Evolutionary conservation across 2,888 invertebrate species (phyloP).

Genomic region (Pandemis cinnamomeana): DNA sequence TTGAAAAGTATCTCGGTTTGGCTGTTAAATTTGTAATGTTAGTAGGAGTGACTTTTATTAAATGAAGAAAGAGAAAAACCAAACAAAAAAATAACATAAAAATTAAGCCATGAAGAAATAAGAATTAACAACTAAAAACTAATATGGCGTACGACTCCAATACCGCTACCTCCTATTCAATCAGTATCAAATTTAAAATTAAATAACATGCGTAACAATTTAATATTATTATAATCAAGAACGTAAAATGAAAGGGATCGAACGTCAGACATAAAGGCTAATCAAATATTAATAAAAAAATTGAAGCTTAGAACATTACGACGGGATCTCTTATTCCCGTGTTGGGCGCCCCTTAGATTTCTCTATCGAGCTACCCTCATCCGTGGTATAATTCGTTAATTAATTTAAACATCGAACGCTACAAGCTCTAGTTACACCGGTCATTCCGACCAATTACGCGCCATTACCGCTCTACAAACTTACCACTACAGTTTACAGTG

Average conservation of each 20-base stretch:
- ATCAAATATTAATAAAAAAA: neutral
- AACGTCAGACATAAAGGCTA: neutral
- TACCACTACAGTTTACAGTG: neutral
- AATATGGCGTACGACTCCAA: too few species aligned
- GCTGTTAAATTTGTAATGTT: too few species aligned
- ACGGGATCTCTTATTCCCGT: neutral
- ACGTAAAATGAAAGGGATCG: neutral
- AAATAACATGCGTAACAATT: too few species aligned
- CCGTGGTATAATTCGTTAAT: constrained; percentile 55
- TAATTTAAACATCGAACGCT: constrained; percentile 58
- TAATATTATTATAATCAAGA: too few species aligned
- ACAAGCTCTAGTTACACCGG: constrained; percentile 63
- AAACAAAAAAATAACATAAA: too few species aligned
- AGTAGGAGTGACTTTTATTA: too few species aligned
- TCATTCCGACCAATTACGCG: constrained; percentile 77
- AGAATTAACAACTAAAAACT: too few species aligned
- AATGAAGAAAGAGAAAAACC: too few species aligned
- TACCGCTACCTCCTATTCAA: too few species aligned
- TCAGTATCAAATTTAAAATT: too few species aligned
- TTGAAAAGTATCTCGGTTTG: too few species aligned
- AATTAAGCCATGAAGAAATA: too few species aligned
- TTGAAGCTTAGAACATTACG: neutral
- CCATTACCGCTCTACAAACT: constrained; percentile 56
- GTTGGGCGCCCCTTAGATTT: neutral
- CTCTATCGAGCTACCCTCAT: constrained; percentile 35